These are phyloP conservation scores for Myotis lucifugus DNA, from an alignment of 2,113 vertebrate species.

Conservation along the genomic window DNA sequence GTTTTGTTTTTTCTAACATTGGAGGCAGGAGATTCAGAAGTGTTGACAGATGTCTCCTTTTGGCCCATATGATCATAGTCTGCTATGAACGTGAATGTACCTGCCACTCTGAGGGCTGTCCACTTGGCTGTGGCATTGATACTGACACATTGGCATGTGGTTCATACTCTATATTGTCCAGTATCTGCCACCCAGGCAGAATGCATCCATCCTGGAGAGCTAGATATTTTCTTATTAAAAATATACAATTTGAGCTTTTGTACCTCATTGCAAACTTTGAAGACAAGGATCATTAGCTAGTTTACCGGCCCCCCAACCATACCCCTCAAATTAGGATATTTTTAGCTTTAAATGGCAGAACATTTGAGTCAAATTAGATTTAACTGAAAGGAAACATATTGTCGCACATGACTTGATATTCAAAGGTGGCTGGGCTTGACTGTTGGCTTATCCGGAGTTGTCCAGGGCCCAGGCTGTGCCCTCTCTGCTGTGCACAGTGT, in stretches of 20 bases:
- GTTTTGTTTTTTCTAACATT: neutral
- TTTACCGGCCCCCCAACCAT: neutral
- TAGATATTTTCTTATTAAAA: neutral
- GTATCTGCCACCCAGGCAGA: neutral
- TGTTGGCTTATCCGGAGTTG: neutral
- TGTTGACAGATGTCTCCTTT: neutral
- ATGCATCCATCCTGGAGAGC: too few species aligned
- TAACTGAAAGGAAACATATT: neutral
- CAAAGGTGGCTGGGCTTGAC: neutral
- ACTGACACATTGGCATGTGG: neutral
- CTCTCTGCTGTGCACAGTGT: neutral
- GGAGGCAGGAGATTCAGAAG: neutral
- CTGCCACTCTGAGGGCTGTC: neutral
- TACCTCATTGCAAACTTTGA: neutral
- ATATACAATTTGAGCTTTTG: neutral
- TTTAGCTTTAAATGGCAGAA: slow-evolving; percentile 44
- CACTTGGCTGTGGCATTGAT: neutral
- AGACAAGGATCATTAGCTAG: neutral
- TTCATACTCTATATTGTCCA: neutral
- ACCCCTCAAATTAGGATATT: neutral
- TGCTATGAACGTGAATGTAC: neutral
- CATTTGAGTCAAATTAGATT: neutral
- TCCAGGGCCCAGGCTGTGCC: neutral
- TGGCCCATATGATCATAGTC: neutral
- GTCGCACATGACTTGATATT: neutral